These are phyloP conservation scores for Ia io DNA, from an alignment of 2,113 vertebrate genomes.

Conservation along the genomic window DNA sequence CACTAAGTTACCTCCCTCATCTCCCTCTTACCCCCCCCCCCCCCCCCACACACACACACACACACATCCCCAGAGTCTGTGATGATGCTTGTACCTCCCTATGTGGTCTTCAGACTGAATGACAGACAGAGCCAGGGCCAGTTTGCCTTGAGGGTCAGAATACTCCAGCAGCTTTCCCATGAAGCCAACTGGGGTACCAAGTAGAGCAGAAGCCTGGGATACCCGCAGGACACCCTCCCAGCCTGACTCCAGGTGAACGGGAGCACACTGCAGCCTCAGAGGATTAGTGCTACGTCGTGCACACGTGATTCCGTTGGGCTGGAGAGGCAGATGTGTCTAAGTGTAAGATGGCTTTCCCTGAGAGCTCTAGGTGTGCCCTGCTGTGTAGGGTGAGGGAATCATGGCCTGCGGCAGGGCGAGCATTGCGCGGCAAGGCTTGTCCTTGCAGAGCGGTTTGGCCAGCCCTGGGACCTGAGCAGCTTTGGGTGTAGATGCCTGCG, in stretches of 20 bases:
- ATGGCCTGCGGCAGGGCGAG: neutral
- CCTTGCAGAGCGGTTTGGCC: neutral
- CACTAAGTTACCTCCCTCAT: neutral
- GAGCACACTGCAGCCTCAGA: neutral
- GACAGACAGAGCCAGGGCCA: neutral
- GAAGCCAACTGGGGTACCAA: neutral
- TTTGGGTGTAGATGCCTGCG: neutral
- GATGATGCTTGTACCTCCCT: neutral
- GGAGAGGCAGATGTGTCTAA: neutral
- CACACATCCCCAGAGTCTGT: neutral
- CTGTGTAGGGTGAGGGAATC: neutral
- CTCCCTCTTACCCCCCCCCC: too few species aligned
- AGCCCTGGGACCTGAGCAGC: neutral
- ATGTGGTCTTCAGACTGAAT: neutral
- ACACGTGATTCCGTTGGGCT: neutral
- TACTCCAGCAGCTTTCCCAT: neutral
- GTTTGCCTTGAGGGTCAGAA: neutral
- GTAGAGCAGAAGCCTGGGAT: neutral
- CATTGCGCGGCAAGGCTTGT: neutral
- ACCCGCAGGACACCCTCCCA: neutral
- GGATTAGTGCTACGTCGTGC: neutral
- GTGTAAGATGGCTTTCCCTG: neutral
- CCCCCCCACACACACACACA: neutral
- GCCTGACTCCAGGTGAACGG: neutral
- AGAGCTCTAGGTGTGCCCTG: neutral